These are phyloP conservation scores for Caenorhabditis doughertyi DNA, from an alignment of 2,888 invertebrate genomes.

Conservation along the genomic window DNA sequence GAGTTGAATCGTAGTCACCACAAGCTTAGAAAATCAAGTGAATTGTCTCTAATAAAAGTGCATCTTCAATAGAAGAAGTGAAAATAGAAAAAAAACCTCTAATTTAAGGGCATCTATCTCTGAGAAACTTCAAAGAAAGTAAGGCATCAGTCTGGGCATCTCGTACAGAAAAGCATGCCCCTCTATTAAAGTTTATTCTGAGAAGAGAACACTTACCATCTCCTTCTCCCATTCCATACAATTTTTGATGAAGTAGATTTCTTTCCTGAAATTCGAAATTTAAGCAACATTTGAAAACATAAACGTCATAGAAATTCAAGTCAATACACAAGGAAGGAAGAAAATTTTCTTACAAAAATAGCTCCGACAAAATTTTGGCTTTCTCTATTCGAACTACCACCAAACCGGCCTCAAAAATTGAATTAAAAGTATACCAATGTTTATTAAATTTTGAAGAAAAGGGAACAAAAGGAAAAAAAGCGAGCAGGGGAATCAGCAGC, in stretches of 20 bases:
- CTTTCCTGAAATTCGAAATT: constrained; percentile 25
- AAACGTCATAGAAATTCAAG: not conserved
- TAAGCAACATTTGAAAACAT: not conserved
- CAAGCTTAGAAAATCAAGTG: too few species aligned
- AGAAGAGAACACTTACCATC: constrained; percentile 43
- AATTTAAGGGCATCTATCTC: too few species aligned
- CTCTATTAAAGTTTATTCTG: too few species aligned
- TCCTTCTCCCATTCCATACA: constrained; percentile 51
- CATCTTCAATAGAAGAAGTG: too few species aligned
- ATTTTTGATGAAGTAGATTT: not conserved
- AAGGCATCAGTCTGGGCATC: constrained; percentile 26
- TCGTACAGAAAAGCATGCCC: too few species aligned
- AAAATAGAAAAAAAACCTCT: too few species aligned
- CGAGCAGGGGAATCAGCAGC: not conserved
- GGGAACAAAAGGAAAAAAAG: constrained; percentile 1
- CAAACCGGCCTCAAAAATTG: not conserved
- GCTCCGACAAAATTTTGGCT: not conserved
- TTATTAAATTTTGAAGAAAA: constrained; percentile 1
- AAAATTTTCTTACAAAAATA: constrained; percentile 28
- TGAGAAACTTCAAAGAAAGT: too few species aligned
- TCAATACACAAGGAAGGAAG: not conserved
- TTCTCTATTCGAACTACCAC: not conserved
- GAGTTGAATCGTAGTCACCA: too few species aligned
- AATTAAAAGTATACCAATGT: constrained; percentile 53
- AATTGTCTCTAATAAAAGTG: too few species aligned